phyloP scores from a whole-genome alignment of 2,797 vertebrate genomes.

The Triplophysa yarkandensis region DNA sequence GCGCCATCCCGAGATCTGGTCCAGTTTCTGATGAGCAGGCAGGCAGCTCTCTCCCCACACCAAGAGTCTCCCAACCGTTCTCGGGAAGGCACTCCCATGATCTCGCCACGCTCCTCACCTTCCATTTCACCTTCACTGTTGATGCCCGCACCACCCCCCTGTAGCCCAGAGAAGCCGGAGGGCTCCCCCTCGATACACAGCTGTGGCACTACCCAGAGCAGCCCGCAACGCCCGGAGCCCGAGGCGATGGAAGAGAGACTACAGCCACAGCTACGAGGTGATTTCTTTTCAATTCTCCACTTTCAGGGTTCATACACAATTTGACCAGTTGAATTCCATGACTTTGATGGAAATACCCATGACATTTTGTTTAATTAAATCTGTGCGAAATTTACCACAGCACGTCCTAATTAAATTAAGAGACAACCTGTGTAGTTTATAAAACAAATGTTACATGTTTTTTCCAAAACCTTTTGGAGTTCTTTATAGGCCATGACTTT shows the following conservation, averaged over 20 bases:
- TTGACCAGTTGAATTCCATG: too few species aligned
- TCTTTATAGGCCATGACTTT: too few species aligned
- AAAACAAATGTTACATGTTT: too few species aligned
- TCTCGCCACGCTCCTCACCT: constrained; percentile 66
- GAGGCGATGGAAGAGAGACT: constrained; percentile 78
- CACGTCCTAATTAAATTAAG: too few species aligned
- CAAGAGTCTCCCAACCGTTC: constrained; percentile 56
- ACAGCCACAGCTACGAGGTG: constrained; percentile 85
- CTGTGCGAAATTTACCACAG: too few species aligned
- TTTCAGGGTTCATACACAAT: too few species aligned
- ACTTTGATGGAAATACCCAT: too few species aligned
- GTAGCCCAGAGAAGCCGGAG: constrained; percentile 59
- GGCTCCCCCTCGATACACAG: constrained; percentile 63
- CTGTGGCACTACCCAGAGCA: constrained; percentile 83
- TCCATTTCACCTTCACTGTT: constrained; percentile 67
- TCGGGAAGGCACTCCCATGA: constrained; percentile 63
- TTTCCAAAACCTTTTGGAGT: too few species aligned
- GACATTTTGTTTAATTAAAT: too few species aligned
- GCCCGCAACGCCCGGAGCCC: constrained; percentile 82
- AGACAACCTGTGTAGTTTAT: too few species aligned
- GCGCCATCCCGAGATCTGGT: constrained; percentile 71
- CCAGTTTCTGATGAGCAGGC: constrained; percentile 84
- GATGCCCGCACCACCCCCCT: constrained; percentile 61
- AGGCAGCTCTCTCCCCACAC: constrained; percentile 64
- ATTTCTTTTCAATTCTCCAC: too few species aligned